Evolutionary conservation across 53 echinoderm and acorn worm genomes (phyloP).

Genomic region (Holothuria leucospilota): DNA sequence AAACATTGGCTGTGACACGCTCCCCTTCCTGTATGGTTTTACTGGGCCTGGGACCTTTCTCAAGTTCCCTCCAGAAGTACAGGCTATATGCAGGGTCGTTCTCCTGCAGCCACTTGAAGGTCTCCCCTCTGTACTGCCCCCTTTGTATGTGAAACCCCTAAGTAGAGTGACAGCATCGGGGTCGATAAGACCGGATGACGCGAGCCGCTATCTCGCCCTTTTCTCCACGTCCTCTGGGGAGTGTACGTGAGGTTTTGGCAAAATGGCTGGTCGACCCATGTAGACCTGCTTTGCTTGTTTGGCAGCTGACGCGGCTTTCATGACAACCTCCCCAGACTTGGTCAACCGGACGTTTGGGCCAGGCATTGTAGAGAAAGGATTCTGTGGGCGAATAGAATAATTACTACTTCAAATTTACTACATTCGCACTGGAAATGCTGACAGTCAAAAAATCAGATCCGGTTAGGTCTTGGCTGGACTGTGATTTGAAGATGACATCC

Average conservation of each 20-base stretch:
- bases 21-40: conserved; percentile 17
- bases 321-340: background rate
- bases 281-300: background rate
- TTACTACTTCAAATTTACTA: no score
- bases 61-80: conserved; percentile 20
- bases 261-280: background rate
- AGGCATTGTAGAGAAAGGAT: background rate
- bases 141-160: background rate
- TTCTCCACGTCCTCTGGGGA: background rate
- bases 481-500: no score
- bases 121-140: background rate
- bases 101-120: conserved; percentile 20
- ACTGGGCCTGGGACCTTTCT: background rate
- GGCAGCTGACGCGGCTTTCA: background rate
- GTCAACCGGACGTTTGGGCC: conserved; percentile 11
- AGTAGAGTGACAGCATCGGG: conserved; percentile 20
- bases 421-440: no score
- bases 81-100: conserved; percentile 6
- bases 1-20: conserved; percentile 4
- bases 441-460: no score
- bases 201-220: background rate
- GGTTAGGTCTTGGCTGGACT: no score
- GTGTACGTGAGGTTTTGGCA: background rate
- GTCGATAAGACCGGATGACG: background rate
- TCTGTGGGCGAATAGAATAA: background rate